Percentiles rank a stretch among this genome's conserved stretches.
Conservation (phyloP, 2,888 invertebrate species). For the Nowickia ferox region DNA sequence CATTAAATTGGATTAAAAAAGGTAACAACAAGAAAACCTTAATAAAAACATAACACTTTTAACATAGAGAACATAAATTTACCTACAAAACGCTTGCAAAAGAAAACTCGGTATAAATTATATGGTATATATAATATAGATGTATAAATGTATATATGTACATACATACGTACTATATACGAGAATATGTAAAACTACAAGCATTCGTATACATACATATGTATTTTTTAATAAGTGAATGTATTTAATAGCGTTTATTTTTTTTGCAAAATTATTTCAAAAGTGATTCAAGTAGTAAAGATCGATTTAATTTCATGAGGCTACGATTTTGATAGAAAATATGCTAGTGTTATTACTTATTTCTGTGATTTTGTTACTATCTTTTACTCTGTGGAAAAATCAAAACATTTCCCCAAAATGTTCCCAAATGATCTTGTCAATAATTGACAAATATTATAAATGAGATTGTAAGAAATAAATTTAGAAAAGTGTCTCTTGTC, state of each 20-base stretch:
- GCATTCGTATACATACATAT: neutral
- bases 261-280: constrained; percentile 44
- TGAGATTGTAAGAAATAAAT: constrained; percentile 59
- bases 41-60: constrained; percentile 40
- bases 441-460: constrained; percentile 37
- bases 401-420: constrained; percentile 53
- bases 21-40: constrained; percentile 61
- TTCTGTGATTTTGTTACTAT: constrained; percentile 65
- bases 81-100: constrained; percentile 32
- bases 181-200: neutral
- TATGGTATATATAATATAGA: neutral
- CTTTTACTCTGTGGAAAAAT: constrained; percentile 51
- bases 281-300: constrained; percentile 48
- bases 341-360: constrained; percentile 59
- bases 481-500: constrained; percentile 44
- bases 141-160: constrained; percentile 9
- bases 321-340: constrained; percentile 47
- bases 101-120: constrained; percentile 16
- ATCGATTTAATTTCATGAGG: constrained; percentile 47
- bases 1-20: constrained; percentile 78
- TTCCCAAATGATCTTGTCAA: constrained; percentile 40
- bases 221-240: constrained; percentile 40
- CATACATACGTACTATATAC: neutral
- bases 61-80: constrained; percentile 30
- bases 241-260: constrained; percentile 50